phyloP scores from a whole-genome alignment of 1,140 invertebrate genomes.

The Drosophila subobscura region DNA sequence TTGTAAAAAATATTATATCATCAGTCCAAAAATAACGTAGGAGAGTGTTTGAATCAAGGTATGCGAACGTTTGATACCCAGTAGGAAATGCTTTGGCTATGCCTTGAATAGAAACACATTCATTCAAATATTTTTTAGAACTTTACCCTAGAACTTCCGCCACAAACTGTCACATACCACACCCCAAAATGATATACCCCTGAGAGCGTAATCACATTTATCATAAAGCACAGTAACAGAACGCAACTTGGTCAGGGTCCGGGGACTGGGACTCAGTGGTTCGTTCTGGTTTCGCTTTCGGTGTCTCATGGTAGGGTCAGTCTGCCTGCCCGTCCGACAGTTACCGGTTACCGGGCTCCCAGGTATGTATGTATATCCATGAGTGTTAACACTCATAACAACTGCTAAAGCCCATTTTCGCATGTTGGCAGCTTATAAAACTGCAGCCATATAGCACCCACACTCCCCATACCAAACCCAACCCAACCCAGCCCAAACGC shows the following conservation, averaged over 20 bases:
- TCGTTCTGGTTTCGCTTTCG: slow-evolving; percentile 47
- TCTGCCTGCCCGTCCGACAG: slow-evolving; percentile 36
- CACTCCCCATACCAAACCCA: slow-evolving; percentile 18
- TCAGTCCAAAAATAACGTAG: slow-evolving; percentile 54
- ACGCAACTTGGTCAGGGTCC: slow-evolving; percentile 10
- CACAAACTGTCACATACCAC: too few species aligned
- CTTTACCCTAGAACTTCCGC: not conserved
- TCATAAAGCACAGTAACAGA: slow-evolving; percentile 16
- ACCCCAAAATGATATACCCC: not conserved
- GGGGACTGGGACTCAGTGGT: slow-evolving; percentile 4
- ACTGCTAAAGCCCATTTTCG: slow-evolving; percentile 81
- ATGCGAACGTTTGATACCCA: slow-evolving; percentile 12
- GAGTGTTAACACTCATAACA: slow-evolving; percentile 82
- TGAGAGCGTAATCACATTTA: not conserved
- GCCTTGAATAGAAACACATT: not conserved
- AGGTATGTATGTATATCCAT: slow-evolving; percentile 54
- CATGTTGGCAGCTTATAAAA: slow-evolving; percentile 83
- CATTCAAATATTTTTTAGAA: too few species aligned
- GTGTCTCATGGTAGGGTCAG: slow-evolving; percentile 9
- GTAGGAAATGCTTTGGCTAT: not conserved
- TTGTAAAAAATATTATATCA: slow-evolving; percentile 72
- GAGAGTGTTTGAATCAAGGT: not conserved
- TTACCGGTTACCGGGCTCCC: slow-evolving; percentile 42
- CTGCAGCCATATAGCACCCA: slow-evolving; percentile 67
- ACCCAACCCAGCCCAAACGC: slow-evolving; percentile 1